These are phyloP conservation scores for Schizothorax lantsangensis DNA, from an alignment of 2,797 vertebrate species.

Conservation along the genomic window DNA sequence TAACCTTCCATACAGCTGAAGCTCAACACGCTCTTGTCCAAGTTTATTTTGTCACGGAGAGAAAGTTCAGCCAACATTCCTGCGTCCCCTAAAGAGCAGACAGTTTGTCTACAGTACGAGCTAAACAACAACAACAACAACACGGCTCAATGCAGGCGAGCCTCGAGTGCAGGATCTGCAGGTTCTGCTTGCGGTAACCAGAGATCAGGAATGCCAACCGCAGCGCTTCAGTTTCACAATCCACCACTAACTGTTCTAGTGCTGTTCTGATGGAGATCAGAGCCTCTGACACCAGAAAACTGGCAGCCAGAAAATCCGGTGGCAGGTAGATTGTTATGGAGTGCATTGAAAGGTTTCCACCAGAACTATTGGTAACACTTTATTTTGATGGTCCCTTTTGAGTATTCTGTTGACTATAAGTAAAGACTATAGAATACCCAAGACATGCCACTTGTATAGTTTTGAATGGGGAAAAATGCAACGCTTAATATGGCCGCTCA, in stretches of 20 bases:
- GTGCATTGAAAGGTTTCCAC: not conserved
- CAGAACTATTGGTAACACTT: not conserved
- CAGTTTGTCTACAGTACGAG: constrained; percentile 24
- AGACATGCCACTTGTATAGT: no score
- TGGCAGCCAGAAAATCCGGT: not conserved
- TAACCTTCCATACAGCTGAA: not conserved
- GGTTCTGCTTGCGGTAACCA: constrained; percentile 11
- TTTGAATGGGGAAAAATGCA: no score
- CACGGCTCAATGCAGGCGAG: not conserved
- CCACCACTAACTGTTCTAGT: constrained; percentile 2
- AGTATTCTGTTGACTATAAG: no score
- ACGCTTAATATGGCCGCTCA: no score
- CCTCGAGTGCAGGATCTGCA: not conserved
- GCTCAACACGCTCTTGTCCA: not conserved
- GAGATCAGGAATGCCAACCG: constrained; percentile 23
- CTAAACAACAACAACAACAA: constrained; percentile 16
- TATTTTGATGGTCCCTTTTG: no score
- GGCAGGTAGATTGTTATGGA: not conserved
- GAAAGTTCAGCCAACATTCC: constrained; percentile 48
- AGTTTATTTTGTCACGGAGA: constrained; percentile 18
- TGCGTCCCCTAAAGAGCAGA: constrained; percentile 26
- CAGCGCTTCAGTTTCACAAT: not conserved
- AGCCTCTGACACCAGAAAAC: not conserved
- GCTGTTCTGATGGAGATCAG: constrained; percentile 3
- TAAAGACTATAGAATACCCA: no score